A percentile compares a stretch with the other conserved stretches of the same genome.
These are phyloP conservation scores for Cyclophora albipunctata DNA, from an alignment of 2,888 invertebrate genomes.

Conservation along the genomic window DNA sequence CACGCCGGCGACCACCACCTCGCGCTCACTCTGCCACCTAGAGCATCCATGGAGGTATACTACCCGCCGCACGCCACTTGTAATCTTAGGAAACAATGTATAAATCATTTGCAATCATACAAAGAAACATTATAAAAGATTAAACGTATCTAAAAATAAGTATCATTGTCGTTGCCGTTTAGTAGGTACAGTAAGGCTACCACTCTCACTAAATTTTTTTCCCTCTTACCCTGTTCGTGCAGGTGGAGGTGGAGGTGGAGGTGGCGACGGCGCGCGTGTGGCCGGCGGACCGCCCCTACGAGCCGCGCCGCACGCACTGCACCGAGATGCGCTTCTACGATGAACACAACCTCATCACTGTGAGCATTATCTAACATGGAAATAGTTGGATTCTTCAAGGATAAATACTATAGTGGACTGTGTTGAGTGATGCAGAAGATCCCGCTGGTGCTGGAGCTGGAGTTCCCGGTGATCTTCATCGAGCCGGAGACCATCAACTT, in stretches of 20 bases:
- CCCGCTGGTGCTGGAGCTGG: slow-evolving; percentile 39
- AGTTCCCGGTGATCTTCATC: slow-evolving; percentile 36
- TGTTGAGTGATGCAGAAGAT: slow-evolving; percentile 26
- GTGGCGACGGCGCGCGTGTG: slow-evolving; percentile 25
- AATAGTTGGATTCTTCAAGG: background rate
- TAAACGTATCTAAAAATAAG: background rate
- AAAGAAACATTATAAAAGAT: too few relatives aligned
- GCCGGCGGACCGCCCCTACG: slow-evolving; percentile 13
- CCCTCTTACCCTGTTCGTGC: too few relatives aligned
- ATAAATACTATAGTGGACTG: background rate
- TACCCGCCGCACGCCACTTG: background rate
- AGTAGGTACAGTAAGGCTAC: too few relatives aligned
- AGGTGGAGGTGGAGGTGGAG: slow-evolving; percentile 38
- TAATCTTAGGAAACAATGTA: background rate
- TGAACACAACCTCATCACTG: slow-evolving; percentile 15
- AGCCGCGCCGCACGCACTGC: background rate
- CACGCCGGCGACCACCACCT: background rate
- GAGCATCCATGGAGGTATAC: slow-evolving; percentile 33
- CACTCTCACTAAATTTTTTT: too few relatives aligned
- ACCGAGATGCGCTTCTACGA: slow-evolving; percentile 32
- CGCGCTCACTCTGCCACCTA: slow-evolving; percentile 25
- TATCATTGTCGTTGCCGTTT: background rate
- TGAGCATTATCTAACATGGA: background rate
- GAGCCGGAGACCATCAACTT: slow-evolving; percentile 39
- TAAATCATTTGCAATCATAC: too few relatives aligned